These are phyloP conservation scores for Cosmia trapezina DNA, from an alignment of 2,888 invertebrate genomes.

Conservation along the genomic window DNA sequence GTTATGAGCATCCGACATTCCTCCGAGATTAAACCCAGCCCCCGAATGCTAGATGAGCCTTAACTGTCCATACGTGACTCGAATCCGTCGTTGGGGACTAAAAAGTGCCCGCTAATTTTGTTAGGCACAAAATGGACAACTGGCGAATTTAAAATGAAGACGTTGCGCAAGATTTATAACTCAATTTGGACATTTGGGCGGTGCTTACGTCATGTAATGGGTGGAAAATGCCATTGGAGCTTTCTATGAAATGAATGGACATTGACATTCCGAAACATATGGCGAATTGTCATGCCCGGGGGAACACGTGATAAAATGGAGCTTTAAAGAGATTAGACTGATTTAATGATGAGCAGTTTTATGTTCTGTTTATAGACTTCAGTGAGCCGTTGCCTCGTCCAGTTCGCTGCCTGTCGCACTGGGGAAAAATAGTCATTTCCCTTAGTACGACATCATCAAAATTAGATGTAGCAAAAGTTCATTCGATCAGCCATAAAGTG, in stretches of 20 bases:
- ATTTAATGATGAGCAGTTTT: constrained; percentile 59
- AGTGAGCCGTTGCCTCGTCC: neutral
- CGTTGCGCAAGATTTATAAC: constrained; percentile 75
- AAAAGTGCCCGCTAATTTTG: constrained; percentile 82
- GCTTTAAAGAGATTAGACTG: constrained; percentile 42
- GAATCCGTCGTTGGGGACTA: constrained; percentile 71
- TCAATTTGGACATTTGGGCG: constrained; percentile 72
- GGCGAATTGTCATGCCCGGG: constrained; percentile 37
- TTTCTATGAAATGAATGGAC: constrained; percentile 52
- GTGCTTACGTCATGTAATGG: constrained; percentile 63
- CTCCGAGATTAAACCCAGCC: constrained; percentile 83
- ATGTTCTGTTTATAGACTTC: constrained; percentile 40
- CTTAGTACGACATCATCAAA: neutral
- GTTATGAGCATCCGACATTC: constrained; percentile 83
- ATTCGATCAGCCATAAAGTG: neutral
- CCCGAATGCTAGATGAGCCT: constrained; percentile 70
- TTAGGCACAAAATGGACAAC: constrained; percentile 72
- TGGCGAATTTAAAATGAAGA: constrained; percentile 76
- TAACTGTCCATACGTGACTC: constrained; percentile 80
- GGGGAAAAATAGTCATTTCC: neutral
- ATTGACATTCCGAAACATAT: constrained; percentile 52
- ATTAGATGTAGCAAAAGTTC: neutral
- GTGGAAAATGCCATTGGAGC: constrained; percentile 58
- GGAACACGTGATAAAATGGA: constrained; percentile 42
- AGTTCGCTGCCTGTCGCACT: neutral